Base-by-base conservation (phyloP, 2,888 invertebrate genomes). In the Trypoxylon attenuatum region DNA sequence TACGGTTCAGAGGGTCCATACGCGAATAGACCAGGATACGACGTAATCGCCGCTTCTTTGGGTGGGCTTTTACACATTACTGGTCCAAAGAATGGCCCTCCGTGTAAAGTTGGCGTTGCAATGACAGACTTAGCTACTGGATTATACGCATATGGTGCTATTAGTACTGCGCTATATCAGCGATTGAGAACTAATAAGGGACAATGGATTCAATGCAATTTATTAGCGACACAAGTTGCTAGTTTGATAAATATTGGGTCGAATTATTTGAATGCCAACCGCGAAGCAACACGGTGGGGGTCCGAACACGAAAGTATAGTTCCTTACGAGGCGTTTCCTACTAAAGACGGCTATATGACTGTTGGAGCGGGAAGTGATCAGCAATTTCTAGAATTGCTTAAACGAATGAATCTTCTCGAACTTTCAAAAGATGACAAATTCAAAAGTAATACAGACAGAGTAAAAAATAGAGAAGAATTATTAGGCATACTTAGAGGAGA, bases 251-350 rank as follows among this genome's bases (percentile, higher is more conserved):
- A 98, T 84, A 90, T 98, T 8, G 97, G 93, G 0, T 93, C 94
- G 0, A 97, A 95, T 87, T 98, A 95, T 87, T 88, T 99, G 22
- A 99, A 98, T 86, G 93, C 92, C 45, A 93, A 93, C 0, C 89
- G 90, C 19, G 95, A 96, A 79, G 94, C 94, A 0, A 88, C 90
- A 59, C 89, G 95, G 50, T 94, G 94, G 92, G 98, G 98, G n/a
- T 97, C 97, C 0, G 95, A 95, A 0, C 98, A 99, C 85, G 94
- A 93, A 62, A 97, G 95, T 83, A 93, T 99, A 63, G 98, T 98
- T 0, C 98, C 98, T 0, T 98, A 99, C 83, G 93, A 98, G 89
- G 92, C 94, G 2, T 98, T 98, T 82, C 89, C 91, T 80, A 95
- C 96, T 0, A 90, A 90, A 82, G 94, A 96, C 84, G 94, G 94